Base-by-base conservation (phyloP, 2,888 invertebrate genomes). In the Conus canariensis region DNA sequence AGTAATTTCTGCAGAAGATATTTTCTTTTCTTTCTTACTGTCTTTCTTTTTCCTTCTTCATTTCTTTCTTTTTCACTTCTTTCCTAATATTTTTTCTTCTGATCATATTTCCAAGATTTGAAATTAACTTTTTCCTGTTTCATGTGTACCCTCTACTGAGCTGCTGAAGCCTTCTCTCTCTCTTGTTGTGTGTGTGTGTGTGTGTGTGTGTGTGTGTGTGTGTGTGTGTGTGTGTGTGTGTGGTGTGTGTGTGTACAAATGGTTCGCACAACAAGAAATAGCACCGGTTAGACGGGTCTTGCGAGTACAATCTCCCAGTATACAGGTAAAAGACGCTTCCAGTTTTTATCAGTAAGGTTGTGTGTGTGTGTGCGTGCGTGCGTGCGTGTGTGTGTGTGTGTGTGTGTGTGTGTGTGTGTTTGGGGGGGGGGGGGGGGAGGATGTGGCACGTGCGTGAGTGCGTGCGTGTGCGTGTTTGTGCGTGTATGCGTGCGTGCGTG, bases 31-130 rank as follows among this genome's bases (percentile, higher is more conserved):
- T 88, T 58, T 60, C 85, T 90, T 56, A 70, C 89, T 90, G 14
- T 90, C 90, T 90, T 22, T 88, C 88, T 87, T n/a, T 90, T 83
- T 90, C 82, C 87, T 67, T 90, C 45, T 80, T 67, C 87, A 30
- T 90, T 80, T 82, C 58, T 87, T 80, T 87, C 85, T 90, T 30
- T 25, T 10, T 14, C 85, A 83, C 45, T 60, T 9, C 10, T 9
- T 64, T 8, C 10, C 25, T 25, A 25, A 16, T n/a, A 12, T 19
- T 25, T 30, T 25, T 22, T 25, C 25, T 25, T 74, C 80, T 80
- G 30, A 30, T 30, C 30, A 30, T 30, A 30, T 30, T 30, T 30
- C 30, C 30, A 30, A 30, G n/a, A n/a, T n/a, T n/a, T n/a, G n/a
- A n/a, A n/a, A n/a, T n/a, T n/a, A n/a, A n/a, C n/a, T n/a, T n/a